Evolutionary conservation across 2,113 vertebrate species (phyloP), one percentile per base, ranked within the genome.

Genomic region (Kobus ellipsiprymnus): DNA sequence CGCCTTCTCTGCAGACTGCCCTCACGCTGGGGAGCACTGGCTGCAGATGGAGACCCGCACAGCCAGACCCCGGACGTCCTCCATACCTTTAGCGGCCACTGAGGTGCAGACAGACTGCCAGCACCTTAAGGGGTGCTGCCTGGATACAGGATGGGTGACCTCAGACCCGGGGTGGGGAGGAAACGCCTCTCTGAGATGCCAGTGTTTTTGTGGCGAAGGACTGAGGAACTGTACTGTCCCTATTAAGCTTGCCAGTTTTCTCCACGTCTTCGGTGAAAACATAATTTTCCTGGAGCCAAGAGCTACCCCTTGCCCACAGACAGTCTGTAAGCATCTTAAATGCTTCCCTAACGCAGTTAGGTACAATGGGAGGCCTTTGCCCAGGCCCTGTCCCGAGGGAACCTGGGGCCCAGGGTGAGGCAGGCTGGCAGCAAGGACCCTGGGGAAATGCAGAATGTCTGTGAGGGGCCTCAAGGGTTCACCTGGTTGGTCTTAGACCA

Each of bases 121-220:
- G 29, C 23, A 54, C 50, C 25, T 46, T 46, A 62, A 46, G 36
- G 36, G 44, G n/a, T 71, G 15, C 64, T 17, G 0, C 15, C 44
- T 33, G 2, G 12, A 15, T 21, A 2, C 9, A 57, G 67, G 14
- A 33, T 0, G 1, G n/a, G 80, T 7, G 33, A 55, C 60, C 50
- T 71, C 46, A 14, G 87, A 36, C 48, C 74, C 14, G 46, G 30
- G 57, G 1, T 60, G 52, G 36, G 71, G 13, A 77, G 59, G 44
- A 85, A 77, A 33, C 7, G 29, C 33, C 36, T 64, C 29, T 62
- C 90, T 89, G 16, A n/a, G 15, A 62, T 57, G 6, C 10, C 40
- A 3, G n/a, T 30, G 29, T 40, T 95, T 87, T n/a, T 85, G 15
- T 62, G 52, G 78, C 19, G 19, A 82, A 74, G 33, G 3, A 40